Conservation (phyloP, 2,888 invertebrate genomes). For the Ectemnius cavifrons region DNA sequence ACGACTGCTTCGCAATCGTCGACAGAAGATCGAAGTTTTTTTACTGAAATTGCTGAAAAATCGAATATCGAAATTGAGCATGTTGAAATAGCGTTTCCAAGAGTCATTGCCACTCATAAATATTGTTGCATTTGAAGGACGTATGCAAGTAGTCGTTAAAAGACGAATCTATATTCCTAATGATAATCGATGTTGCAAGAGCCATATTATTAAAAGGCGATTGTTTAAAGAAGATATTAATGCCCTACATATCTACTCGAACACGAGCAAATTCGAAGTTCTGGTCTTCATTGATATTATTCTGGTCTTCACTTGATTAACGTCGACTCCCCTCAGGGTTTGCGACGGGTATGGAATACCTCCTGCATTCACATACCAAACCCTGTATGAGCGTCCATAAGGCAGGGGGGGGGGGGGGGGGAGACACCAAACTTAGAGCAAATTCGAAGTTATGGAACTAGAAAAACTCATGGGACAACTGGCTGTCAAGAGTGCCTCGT, state of each 20-base stretch:
- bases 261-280: too few species aligned
- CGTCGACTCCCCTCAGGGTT: too few species aligned
- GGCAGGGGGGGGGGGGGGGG: too few species aligned
- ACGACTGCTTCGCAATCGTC: too few species aligned
- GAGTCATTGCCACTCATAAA: conserved; percentile 12
- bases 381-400: too few species aligned
- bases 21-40: too few species aligned
- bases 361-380: too few species aligned
- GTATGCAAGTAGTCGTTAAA: neutral
- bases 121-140: conserved; percentile 12
- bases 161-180: conserved; percentile 12
- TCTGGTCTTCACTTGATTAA: too few species aligned
- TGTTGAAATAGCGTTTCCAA: conserved; percentile 6
- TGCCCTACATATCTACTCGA: conserved; percentile 4
- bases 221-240: neutral
- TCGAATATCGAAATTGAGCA: neutral
- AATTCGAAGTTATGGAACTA: conserved; percentile 2
- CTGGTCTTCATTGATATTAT: too few species aligned
- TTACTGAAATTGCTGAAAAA: too few species aligned
- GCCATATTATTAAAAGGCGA: conserved; percentile 19
- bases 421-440: too few species aligned
- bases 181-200: conserved; percentile 21
- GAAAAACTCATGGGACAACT: neutral
- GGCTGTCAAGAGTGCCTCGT: neutral
- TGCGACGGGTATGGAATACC: too few species aligned